A percentile compares a stretch with the other conserved stretches of the same genome.
Conservation (phyloP, 1,140 invertebrate genomes). For the Magallana ariakensis region DNA sequence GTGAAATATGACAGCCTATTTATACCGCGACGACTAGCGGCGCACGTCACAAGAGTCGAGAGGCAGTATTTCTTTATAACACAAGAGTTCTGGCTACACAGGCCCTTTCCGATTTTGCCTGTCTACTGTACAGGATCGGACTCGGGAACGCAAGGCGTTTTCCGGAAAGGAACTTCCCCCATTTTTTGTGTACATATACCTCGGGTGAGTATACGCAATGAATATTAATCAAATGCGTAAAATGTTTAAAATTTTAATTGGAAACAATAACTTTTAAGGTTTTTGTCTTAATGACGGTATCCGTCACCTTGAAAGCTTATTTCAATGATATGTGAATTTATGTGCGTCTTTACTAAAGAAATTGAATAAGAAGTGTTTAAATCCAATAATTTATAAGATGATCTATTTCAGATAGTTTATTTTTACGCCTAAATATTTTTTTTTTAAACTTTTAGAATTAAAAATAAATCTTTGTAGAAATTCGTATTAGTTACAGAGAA, state of each 20-base stretch:
- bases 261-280: not conserved
- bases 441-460: too few relatives aligned
- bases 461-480: too few relatives aligned
- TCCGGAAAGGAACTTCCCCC: not conserved
- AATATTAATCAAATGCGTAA: not conserved
- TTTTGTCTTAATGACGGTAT: not conserved
- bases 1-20: conserved; percentile 29
- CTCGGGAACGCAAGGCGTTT: conserved; percentile 4
- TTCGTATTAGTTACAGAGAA: too few relatives aligned
- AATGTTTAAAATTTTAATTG: not conserved
- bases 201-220: not conserved
- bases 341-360: not conserved
- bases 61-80: conserved; percentile 35
- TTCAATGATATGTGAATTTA: conserved; percentile 1
- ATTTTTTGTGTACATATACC: not conserved
- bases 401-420: too few relatives aligned
- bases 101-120: conserved; percentile 27
- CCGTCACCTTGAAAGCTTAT: conserved; percentile 9
- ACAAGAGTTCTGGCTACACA: conserved; percentile 5
- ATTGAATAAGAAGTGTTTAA: not conserved
- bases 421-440: too few relatives aligned
- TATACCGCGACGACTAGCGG: conserved; percentile 23
- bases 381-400: too few relatives aligned
- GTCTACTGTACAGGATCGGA: conserved; percentile 5
- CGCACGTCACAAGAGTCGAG: conserved; percentile 17